phyloP scores from a whole-genome alignment of 2,113 vertebrate genomes.

The Cathartes aura region DNA sequence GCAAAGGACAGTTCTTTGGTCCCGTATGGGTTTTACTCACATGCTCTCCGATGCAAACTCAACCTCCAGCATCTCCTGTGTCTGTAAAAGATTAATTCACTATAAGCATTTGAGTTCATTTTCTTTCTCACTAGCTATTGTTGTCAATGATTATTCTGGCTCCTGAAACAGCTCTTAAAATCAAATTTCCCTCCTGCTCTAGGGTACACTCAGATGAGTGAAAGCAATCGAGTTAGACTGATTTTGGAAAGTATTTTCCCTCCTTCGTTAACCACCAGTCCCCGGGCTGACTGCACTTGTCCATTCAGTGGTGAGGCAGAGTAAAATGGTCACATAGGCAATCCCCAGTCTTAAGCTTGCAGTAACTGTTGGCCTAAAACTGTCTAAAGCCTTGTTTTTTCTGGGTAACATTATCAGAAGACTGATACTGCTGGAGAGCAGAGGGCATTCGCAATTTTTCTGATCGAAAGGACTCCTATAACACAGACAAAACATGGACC shows the following conservation, averaged over 20 bases:
- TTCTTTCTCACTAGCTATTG: background rate
- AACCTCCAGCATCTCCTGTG: conserved; percentile 70
- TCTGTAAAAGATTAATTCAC: conserved; percentile 54
- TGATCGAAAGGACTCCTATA: background rate
- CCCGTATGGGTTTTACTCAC: conserved; percentile 59
- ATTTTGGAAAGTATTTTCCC: background rate
- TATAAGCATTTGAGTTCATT: background rate
- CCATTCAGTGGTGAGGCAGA: background rate
- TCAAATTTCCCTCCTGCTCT: background rate
- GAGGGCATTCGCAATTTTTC: background rate
- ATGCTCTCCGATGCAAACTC: conserved; percentile 71
- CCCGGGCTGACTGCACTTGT: background rate
- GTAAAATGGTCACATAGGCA: background rate
- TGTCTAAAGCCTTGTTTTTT: background rate
- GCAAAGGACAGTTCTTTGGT: background rate
- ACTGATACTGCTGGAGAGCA: background rate
- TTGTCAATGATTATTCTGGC: background rate
- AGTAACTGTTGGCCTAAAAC: background rate
- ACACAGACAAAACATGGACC: fast-evolving
- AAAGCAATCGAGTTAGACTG: background rate
- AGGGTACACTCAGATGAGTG: background rate
- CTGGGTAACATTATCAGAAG: background rate
- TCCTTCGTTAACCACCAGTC: background rate
- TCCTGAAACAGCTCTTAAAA: background rate
- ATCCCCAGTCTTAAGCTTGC: background rate